Conservation (phyloP, 2,888 invertebrate genomes). For the Rhopalosiphum nymphaeae region DNA sequence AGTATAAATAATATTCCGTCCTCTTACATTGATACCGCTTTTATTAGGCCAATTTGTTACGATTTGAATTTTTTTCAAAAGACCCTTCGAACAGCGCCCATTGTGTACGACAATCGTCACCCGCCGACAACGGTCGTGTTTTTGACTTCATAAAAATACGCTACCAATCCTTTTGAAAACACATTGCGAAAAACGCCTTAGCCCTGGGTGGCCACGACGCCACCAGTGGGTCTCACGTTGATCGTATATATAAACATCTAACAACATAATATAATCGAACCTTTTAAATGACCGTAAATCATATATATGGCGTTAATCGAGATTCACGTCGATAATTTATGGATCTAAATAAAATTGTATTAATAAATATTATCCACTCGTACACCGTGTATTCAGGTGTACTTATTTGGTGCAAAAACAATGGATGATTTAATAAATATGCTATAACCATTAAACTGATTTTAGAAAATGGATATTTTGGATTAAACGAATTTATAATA, state of each 20-base stretch:
- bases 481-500: background rate
- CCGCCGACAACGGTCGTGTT: background rate
- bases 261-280: background rate
- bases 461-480: background rate
- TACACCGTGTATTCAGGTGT: background rate
- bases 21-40: background rate
- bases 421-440: background rate
- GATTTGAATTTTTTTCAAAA: conserved; percentile 46
- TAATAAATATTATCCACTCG: background rate
- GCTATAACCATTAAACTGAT: background rate
- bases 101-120: background rate
- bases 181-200: conserved; percentile 30
- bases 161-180: conserved; percentile 52
- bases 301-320: background rate
- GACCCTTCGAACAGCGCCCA: conserved; percentile 17
- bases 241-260: conserved; percentile 32
- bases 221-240: conserved; percentile 25
- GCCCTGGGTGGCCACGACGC: conserved; percentile 38
- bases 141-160: conserved; percentile 51
- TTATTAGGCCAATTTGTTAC: conserved; percentile 62
- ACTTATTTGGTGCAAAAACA: background rate
- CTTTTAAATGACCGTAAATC: conserved; percentile 41
- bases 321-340: background rate
- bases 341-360: background rate
- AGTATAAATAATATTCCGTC: background rate